Evolutionary conservation across 1,140 invertebrate species (phyloP).

Genomic region (Epicauta chinensis): DNA sequence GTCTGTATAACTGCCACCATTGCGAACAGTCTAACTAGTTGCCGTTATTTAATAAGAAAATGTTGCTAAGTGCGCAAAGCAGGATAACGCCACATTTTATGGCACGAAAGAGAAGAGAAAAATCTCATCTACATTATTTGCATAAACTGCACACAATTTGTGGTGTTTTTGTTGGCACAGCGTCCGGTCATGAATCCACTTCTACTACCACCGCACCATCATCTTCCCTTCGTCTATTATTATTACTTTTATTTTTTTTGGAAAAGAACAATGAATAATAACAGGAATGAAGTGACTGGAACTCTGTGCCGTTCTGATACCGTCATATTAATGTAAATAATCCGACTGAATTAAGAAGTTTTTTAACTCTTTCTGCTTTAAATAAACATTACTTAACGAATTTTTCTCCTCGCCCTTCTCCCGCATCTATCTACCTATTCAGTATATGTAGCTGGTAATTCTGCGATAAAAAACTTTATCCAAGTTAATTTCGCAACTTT

Average conservation of each 20-base stretch:
- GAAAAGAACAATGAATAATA: not conserved
- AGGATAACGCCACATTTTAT: constrained; percentile 38
- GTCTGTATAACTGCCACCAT: no score
- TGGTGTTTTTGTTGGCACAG: constrained; percentile 16
- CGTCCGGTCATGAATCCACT: constrained; percentile 12
- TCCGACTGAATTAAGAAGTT: constrained; percentile 27
- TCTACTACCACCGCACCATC: no score
- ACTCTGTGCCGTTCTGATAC: constrained; percentile 22
- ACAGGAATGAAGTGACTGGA: constrained; percentile 2
- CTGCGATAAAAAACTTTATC: no score
- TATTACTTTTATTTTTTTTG: no score
- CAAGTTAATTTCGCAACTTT: no score
- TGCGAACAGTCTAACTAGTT: no score
- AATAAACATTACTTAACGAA: constrained; percentile 13
- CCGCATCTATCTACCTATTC: no score
- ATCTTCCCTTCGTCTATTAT: no score
- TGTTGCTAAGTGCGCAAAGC: constrained; percentile 35
- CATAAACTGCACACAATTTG: constrained; percentile 18
- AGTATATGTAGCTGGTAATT: no score
- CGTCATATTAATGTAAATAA: constrained; percentile 27
- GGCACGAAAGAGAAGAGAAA: constrained; percentile 23
- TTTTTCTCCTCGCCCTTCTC: no score
- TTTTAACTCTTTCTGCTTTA: constrained; percentile 22
- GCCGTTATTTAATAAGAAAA: constrained; percentile 40
- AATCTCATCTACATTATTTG: constrained; percentile 20